Conservation (phyloP, 2,113 vertebrate species). For the Entosphenus tridentatus region DNA sequence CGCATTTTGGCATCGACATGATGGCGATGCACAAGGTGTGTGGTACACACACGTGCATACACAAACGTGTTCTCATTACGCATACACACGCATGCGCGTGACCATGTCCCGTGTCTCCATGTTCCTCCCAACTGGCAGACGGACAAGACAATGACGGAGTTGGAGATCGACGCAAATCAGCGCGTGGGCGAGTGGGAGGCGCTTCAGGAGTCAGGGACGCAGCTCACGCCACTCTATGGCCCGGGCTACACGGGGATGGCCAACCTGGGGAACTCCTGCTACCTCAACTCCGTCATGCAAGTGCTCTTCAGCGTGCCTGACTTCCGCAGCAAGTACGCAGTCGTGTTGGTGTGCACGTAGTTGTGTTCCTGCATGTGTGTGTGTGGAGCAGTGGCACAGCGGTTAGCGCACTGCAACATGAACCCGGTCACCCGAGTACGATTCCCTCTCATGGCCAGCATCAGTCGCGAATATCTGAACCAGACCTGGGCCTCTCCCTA, state of each 20-base stretch:
- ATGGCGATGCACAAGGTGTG: slow-evolving; percentile 94
- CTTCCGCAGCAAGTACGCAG: slow-evolving; percentile 77
- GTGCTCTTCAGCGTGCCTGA: slow-evolving; percentile 96
- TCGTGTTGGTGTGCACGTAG: not conserved
- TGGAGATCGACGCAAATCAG: slow-evolving; percentile 97
- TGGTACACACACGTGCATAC: not conserved
- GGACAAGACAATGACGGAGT: slow-evolving; percentile 87
- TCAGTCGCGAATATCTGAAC: too few relatives aligned
- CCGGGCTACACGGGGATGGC: slow-evolving; percentile 76
- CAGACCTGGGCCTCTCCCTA: too few relatives aligned
- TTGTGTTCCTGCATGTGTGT: too few relatives aligned
- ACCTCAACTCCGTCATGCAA: slow-evolving; percentile 99
- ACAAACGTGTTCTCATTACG: too few relatives aligned
- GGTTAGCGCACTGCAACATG: too few relatives aligned
- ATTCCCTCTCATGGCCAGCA: too few relatives aligned
- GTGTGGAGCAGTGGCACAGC: too few relatives aligned
- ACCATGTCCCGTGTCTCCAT: not conserved
- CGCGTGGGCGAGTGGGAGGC: slow-evolving; percentile 93
- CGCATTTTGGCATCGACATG: slow-evolving; percentile 96
- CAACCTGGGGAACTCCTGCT: slow-evolving; percentile 97
- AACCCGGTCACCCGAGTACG: too few relatives aligned
- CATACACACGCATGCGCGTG: too few relatives aligned
- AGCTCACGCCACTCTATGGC: slow-evolving; percentile 63
- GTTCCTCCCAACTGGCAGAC: slow-evolving; percentile 30
- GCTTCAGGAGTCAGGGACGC: slow-evolving; percentile 79